Conservation (phyloP, 2,797 vertebrate species). For the Gobionotothen gibberifrons region DNA sequence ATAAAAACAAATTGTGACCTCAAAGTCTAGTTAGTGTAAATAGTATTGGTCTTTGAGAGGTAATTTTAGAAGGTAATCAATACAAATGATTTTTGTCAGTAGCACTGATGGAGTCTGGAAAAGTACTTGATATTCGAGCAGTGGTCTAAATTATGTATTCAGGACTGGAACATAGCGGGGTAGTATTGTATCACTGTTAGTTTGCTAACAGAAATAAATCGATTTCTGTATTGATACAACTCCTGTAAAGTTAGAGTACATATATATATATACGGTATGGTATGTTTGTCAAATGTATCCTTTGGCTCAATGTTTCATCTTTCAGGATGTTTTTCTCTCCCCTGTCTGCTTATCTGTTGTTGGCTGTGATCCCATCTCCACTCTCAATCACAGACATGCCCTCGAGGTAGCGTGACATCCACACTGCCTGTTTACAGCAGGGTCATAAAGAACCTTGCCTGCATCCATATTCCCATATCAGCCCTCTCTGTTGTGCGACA, state of each 20-base stretch:
- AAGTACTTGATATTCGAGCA: conserved; percentile 35
- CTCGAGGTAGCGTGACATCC: conserved; percentile 66
- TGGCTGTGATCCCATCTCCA: conserved; percentile 70
- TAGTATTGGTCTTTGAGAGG: conserved; percentile 39
- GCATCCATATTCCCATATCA: conserved; percentile 77
- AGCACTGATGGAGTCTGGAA: conserved; percentile 48
- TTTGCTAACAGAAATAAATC: neutral
- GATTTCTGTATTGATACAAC: neutral
- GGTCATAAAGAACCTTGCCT: conserved; percentile 69
- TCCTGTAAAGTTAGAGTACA: conserved; percentile 4
- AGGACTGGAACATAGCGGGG: neutral
- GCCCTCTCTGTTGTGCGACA: conserved; percentile 59
- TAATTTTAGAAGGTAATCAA: conserved; percentile 63
- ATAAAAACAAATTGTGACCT: conserved; percentile 52
- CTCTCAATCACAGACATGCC: conserved; percentile 73
- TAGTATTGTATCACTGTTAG: conserved; percentile 11
- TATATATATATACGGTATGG: conserved; percentile 11
- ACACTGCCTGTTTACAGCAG: conserved; percentile 68
- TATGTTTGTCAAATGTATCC: conserved; percentile 50
- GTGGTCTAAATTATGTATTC: conserved; percentile 25
- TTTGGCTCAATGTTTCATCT: conserved; percentile 52
- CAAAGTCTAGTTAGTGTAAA: conserved; percentile 36
- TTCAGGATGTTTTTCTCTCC: conserved; percentile 56
- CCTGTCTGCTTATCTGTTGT: conserved; percentile 64
- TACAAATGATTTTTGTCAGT: conserved; percentile 53